Percentiles rank a stretch among this genome's conserved stretches.
phyloP scores from a whole-genome alignment of 2,797 vertebrate genomes.

The Acanthurus leucopareius region DNA sequence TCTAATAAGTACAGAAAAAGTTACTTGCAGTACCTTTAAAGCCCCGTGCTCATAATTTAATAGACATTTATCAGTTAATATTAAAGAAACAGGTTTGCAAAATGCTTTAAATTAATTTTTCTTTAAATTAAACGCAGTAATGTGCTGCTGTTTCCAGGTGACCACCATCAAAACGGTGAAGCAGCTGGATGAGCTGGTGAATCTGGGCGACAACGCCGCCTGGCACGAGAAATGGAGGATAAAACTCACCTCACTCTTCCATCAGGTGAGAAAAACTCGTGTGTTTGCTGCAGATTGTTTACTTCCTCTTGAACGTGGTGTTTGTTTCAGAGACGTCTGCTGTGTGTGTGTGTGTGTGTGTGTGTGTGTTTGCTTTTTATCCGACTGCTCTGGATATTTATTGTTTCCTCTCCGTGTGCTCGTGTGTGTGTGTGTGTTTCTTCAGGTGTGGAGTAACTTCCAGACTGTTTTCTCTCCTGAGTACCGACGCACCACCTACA shows the following conservation, averaged over 20 bases:
- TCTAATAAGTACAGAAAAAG: too few relatives aligned
- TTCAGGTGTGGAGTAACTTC: conserved; percentile 95
- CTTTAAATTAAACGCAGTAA: too few relatives aligned
- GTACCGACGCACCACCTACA: conserved; percentile 94
- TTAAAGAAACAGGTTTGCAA: too few relatives aligned
- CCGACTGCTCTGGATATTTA: not conserved
- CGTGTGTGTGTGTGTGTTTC: conserved; percentile 10
- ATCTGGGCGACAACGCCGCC: conserved; percentile 90
- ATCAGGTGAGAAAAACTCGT: conserved; percentile 86
- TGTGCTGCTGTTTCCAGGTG: conserved; percentile 82
- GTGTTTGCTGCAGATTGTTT: conserved; percentile 20
- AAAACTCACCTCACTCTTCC: conserved; percentile 89
- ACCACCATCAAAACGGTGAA: conserved; percentile 98
- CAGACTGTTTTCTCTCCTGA: conserved; percentile 90
- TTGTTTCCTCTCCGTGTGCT: conserved; percentile 1
- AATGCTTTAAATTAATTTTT: too few relatives aligned
- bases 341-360: not conserved
- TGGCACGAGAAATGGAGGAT: conserved; percentile 95
- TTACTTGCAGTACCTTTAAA: too few relatives aligned
- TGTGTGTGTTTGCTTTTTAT: conserved; percentile 6
- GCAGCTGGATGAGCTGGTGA: conserved; percentile 93
- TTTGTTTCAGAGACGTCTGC: conserved; percentile 16
- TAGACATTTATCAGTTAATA: too few relatives aligned
- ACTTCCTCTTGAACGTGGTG: conserved; percentile 13
- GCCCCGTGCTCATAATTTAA: too few relatives aligned